phyloP scores from a whole-genome alignment of 2,888 invertebrate genomes.

The Andrena camellia region DNA sequence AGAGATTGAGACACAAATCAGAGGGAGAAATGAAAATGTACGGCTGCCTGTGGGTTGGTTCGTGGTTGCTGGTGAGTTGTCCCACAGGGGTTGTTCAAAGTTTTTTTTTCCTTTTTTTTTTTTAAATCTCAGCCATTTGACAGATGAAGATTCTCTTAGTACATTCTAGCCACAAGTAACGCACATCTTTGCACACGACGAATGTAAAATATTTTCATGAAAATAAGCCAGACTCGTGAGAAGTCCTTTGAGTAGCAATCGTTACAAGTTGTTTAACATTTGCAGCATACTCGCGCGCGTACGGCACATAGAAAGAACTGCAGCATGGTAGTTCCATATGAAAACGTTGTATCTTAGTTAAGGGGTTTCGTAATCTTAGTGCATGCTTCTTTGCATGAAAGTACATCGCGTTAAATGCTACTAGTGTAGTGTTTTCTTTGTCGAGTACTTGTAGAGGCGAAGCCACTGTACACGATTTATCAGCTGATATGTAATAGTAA shows the following conservation, averaged over 20 bases:
- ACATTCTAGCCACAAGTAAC: slow-evolving; percentile 25
- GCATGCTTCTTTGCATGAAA: slow-evolving; percentile 63
- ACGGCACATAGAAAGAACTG: slow-evolving; percentile 25
- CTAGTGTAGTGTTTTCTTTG: slow-evolving; percentile 28
- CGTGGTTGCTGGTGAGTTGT: slow-evolving; percentile 84
- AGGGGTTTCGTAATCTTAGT: slow-evolving; percentile 50
- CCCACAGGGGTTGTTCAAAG: slow-evolving; percentile 84
- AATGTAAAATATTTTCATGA: slow-evolving; percentile 79
- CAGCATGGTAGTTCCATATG: slow-evolving; percentile 54
- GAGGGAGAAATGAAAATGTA: slow-evolving; percentile 82
- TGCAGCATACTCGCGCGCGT: slow-evolving; percentile 37
- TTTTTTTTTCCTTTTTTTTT: slow-evolving; percentile 75
- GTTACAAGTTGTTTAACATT: slow-evolving; percentile 21
- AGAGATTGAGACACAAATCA: slow-evolving; percentile 84
- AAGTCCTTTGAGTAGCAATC: neutral
- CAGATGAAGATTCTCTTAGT: slow-evolving; percentile 38
- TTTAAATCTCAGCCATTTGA: slow-evolving; percentile 48
- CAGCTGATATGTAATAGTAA: neutral
- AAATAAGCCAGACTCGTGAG: slow-evolving; percentile 81
- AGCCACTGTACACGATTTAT: slow-evolving; percentile 20
- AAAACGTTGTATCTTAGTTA: slow-evolving; percentile 33
- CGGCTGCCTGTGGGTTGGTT: slow-evolving; percentile 85
- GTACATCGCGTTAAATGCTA: slow-evolving; percentile 33
- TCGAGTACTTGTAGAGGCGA: slow-evolving; percentile 21
- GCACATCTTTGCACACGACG: neutral